A percentile compares a stretch with the other conserved stretches of the same genome.
Evolutionary conservation across 2,888 invertebrate species (phyloP).

Genomic region (Lycocerus yunnanus): DNA sequence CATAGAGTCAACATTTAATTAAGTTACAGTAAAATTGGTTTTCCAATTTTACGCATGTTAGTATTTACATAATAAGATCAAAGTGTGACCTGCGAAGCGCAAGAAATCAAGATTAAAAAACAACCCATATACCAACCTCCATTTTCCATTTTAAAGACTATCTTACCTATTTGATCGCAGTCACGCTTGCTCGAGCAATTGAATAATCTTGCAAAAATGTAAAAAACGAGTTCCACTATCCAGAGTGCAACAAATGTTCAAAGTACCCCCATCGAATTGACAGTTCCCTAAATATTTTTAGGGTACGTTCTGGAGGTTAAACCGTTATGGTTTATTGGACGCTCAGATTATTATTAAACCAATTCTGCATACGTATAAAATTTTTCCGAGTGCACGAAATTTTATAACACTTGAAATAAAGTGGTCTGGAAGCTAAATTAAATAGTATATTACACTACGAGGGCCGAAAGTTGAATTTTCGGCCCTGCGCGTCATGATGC

Average conservation of each 20-base stretch:
- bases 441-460: no score
- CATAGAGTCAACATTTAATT: neutral
- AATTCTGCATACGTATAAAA: neutral
- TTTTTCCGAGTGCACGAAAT: neutral
- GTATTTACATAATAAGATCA: constrained; percentile 14
- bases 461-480: no score
- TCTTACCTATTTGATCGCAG: constrained; percentile 18
- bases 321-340: no score
- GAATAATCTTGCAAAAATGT: constrained; percentile 18
- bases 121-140: constrained; percentile 2
- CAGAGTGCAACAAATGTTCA: neutral
- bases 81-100: constrained; percentile 10
- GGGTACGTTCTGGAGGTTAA: no score
- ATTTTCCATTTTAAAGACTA: constrained; percentile 14
- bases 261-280: no score
- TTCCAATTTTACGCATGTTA: constrained; percentile 1
- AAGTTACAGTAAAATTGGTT: neutral
- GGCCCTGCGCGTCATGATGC: no score
- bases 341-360: no score
- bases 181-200: constrained; percentile 29
- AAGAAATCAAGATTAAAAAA: constrained; percentile 20
- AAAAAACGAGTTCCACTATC: constrained; percentile 10
- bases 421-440: neutral
- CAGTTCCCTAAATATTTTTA: no score
- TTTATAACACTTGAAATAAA: neutral